Percentiles rank a stretch among this genome's conserved stretches.
These are phyloP conservation scores for Coracopsis vasa DNA, from an alignment of 2,113 vertebrate genomes.

Conservation along the genomic window DNA sequence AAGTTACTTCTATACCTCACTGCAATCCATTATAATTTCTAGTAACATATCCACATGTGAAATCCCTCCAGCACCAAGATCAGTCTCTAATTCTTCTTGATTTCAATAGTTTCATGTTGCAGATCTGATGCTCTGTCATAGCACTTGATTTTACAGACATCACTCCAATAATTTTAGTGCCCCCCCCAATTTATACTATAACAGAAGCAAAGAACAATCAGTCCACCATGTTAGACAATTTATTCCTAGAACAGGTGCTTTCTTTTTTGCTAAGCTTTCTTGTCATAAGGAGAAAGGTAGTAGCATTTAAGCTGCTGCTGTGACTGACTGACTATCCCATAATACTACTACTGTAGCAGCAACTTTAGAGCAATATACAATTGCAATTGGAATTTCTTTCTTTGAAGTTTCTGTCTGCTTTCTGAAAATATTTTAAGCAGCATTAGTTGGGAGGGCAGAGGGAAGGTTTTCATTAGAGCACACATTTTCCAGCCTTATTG, in stretches of 20 bases:
- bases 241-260: not conserved
- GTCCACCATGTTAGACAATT: not conserved
- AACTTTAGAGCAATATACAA: not conserved
- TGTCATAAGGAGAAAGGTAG: not conserved
- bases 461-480: not conserved
- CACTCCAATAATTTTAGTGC: not conserved
- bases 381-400: not conserved
- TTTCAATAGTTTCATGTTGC: not conserved
- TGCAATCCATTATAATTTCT: not conserved
- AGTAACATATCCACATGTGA: not conserved
- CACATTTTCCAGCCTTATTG: not conserved
- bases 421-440: not conserved
- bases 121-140: not conserved
- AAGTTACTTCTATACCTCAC: not conserved
- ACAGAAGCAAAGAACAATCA: not conserved
- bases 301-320: not conserved
- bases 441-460: accelerated
- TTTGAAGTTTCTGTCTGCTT: not conserved
- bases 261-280: not conserved
- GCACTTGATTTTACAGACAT: not conserved
- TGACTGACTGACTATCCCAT: not conserved
- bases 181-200: not conserved
- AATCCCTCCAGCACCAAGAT: not conserved
- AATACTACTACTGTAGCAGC: not conserved
- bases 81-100: not conserved